Base-by-base conservation (phyloP, 2,888 invertebrate genomes). In the Phortica okadai region DNA sequence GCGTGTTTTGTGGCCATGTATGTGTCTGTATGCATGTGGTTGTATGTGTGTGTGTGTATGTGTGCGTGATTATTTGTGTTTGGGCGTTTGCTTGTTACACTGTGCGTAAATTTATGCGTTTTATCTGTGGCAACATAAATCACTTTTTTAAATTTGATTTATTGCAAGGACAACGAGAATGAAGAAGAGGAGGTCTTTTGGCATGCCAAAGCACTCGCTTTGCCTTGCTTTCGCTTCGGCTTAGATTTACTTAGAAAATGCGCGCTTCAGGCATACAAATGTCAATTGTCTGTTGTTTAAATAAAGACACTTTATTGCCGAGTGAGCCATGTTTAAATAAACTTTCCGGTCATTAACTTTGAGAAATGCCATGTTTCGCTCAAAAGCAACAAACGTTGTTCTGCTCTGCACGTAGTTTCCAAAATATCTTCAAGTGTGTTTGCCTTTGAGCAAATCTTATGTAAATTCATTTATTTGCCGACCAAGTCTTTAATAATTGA, bases 11-110 rank as follows among this genome's bases (percentile, higher is more conserved):
- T 25, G 33, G 56, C 56, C 16, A 56, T 16, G 14, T 16, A 10
- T n/a, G 56, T 66, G 50, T 56, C n/a, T 50, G 50, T 33, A 33
- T 33, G 33, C 33, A n/a, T 56, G 56, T 56, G 14, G 56, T 56
- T 10, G 33, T 62, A 5, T 76, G 66, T 44, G 45, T 11, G 14
- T 66, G 64, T 45, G 11, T 69, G 54, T n/a, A n/a, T 69, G 45
- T 2, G 56, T 75, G 70, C 42, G 62, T 59, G 21, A 21, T 45
- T 69, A 42, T 25, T 5, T 75, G 16, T 70, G 33, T 33, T 33
- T 33, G 33, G 2, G 4, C 33, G 33, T 33, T 33, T 2, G 33
- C 33, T 33, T 33, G 33, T 33, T 56, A 56, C 56, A 56, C 70
- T 11, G 44, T n/a, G 64, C 33, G 14, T 75, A 11, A 56, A 56